Evolutionary conservation across 2,888 invertebrate genomes (phyloP).

Genomic region (Eupithecia insigniata): DNA sequence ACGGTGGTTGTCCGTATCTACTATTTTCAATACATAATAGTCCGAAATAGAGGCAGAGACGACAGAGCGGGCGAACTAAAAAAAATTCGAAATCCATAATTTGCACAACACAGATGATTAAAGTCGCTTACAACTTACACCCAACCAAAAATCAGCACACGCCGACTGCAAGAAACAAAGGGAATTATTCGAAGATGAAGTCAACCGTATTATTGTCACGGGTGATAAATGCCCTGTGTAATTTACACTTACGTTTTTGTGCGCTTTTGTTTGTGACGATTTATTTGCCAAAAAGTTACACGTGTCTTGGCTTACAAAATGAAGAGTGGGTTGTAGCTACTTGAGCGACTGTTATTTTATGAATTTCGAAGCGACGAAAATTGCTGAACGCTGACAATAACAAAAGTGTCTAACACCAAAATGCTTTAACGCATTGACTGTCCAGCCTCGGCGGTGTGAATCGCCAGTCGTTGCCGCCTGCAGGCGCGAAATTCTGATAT

Average conservation of each 20-base stretch:
- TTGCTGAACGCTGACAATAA: too few species aligned
- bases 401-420: too few species aligned
- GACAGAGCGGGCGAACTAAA: neutral
- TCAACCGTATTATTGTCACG: slow-evolving; percentile 82
- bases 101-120: neutral
- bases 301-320: slow-evolving; percentile 5
- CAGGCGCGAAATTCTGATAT: too few species aligned
- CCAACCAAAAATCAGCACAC: slow-evolving; percentile 64
- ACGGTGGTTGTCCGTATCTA: too few species aligned
- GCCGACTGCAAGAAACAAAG: slow-evolving; percentile 78
- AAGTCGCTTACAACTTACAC: slow-evolving; percentile 48
- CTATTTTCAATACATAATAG: too few species aligned
- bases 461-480: too few species aligned
- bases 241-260: slow-evolving; percentile 74
- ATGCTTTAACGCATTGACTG: too few species aligned
- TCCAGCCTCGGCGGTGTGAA: too few species aligned
- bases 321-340: neutral
- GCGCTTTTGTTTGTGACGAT: slow-evolving; percentile 42
- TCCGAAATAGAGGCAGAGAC: neutral
- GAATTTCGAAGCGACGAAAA: too few species aligned
- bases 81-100: too few species aligned
- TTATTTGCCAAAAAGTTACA: slow-evolving; percentile 41
- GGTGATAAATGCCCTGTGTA: slow-evolving; percentile 78
- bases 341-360: neutral
- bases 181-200: slow-evolving; percentile 83